Evolutionary conservation across 2,888 invertebrate species (phyloP).

Genomic region (Phortica magna): DNA sequence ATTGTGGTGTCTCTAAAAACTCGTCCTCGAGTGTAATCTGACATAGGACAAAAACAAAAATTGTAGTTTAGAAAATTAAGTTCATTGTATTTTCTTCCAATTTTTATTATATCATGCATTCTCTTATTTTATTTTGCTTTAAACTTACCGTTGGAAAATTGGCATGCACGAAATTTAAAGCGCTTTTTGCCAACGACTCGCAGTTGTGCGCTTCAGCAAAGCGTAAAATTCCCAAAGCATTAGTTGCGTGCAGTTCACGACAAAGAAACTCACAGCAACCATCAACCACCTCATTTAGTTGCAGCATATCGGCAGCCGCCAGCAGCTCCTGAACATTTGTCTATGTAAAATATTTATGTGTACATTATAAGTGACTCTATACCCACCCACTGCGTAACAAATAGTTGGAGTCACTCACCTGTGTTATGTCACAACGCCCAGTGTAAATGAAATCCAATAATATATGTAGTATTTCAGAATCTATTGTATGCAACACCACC

Average conservation of each 20-base stretch:
- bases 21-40: slow-evolving; percentile 86
- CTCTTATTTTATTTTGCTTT: not conserved
- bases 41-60: not conserved
- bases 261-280: slow-evolving; percentile 92
- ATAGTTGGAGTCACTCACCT: slow-evolving; percentile 60
- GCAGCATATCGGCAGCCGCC: slow-evolving; percentile 94
- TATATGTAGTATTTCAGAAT: slow-evolving; percentile 85
- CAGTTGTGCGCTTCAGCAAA: slow-evolving; percentile 95
- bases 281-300: slow-evolving; percentile 88
- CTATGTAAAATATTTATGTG: slow-evolving; percentile 51
- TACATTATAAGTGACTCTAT: not conserved
- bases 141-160: slow-evolving; percentile 88
- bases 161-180: slow-evolving; percentile 89
- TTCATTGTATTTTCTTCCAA: not conserved
- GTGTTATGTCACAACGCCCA: slow-evolving; percentile 80
- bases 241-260: slow-evolving; percentile 90
- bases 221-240: slow-evolving; percentile 93
- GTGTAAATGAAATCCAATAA: slow-evolving; percentile 93
- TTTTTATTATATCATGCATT: not conserved
- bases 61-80: slow-evolving; percentile 11
- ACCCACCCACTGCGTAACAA: not conserved
- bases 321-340: slow-evolving; percentile 93
- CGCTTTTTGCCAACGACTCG: slow-evolving; percentile 86
- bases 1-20: slow-evolving; percentile 88
- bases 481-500: slow-evolving; percentile 89